Base-by-base conservation (phyloP, 1,140 invertebrate genomes). In the Zaprionus taronus region DNA sequence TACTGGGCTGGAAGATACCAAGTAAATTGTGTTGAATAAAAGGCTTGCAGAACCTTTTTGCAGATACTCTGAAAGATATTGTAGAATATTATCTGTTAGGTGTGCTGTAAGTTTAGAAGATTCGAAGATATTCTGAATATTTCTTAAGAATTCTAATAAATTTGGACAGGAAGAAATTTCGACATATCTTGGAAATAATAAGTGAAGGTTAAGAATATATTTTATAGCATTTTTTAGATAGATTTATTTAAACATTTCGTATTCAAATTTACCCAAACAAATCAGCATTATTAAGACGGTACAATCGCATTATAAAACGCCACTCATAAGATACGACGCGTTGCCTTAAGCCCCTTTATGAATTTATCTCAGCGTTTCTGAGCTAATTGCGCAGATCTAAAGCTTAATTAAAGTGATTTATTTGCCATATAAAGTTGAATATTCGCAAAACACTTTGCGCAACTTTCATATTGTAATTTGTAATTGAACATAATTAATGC, bases 401-500 rank as follows among this genome's bases (percentile, higher is more conserved):
- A 24, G 74, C 74, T 64, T 81, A 85, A 85, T 83, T 85, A 85
- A 85, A 75, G 63, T 83, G 81, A 83, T 83, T 83, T 81, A 85
- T 83, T 44, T 51, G 53, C 56, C 36, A 72, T 75, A 79, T 79
- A 70, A 72, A 80, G 71, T 57, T 71, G 70, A 7, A 64, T 74
- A 62, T 65, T 31, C 22, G 41, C 53, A 62, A 47, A 20, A 41
- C 61, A 77, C 61, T 85, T 78, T 66, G 61, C 38, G 58, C 53
- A 79, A 84, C 83, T 89, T 79, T 83, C 68, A 66, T 79, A 66
- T 57, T 70, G 63, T 63, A 67, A 72, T 71, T 67, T 70, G 53
- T 81, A 90, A 90, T 85, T 85, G 70, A 81, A 60, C 67, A 79
- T 84, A 89, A 89, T 89, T 84, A 90, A 81, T 70, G 71, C 68